Percentiles rank a stretch among this genome's conserved stretches.
Evolutionary conservation across 2,888 invertebrate genomes (phyloP).

Genomic region (Salpingus planirostris): DNA sequence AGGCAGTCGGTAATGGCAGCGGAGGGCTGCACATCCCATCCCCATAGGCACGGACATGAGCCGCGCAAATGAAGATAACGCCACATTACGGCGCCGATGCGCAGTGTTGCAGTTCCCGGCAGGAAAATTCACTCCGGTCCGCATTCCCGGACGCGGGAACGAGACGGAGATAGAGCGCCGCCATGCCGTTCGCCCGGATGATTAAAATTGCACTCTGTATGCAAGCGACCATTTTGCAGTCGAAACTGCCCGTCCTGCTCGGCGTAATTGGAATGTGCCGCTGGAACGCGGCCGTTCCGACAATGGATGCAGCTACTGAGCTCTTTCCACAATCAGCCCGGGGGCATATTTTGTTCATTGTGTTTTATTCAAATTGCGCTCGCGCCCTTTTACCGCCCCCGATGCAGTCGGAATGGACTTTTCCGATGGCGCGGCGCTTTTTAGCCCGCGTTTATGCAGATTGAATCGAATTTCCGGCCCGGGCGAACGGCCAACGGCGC

Average conservation of each 20-base stretch:
- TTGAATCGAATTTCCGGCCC: too few relatives aligned
- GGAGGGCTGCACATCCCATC: slow-evolving; percentile 22
- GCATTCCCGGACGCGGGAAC: slow-evolving; percentile 1
- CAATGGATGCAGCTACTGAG: slow-evolving; percentile 27
- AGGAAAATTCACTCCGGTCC: slow-evolving; percentile 6
- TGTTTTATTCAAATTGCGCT: slow-evolving; percentile 18
- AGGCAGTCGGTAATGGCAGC: slow-evolving; percentile 22
- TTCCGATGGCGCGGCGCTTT: too few relatives aligned
- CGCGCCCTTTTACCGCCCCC: slow-evolving; percentile 4
- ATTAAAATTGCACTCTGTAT: slow-evolving; percentile 31
- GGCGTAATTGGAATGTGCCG: slow-evolving; percentile 35
- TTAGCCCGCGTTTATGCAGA: too few relatives aligned
- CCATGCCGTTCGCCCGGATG: slow-evolving; percentile 13
- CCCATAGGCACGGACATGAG: slow-evolving; percentile 29
- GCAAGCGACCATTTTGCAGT: slow-evolving; percentile 32
- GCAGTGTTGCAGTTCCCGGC: slow-evolving; percentile 24
- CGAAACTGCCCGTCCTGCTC: slow-evolving; percentile 30
- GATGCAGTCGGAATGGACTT: too few relatives aligned
- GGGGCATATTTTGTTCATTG: slow-evolving; percentile 23
- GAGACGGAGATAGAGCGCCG: slow-evolving; percentile 5
- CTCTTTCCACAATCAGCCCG: slow-evolving; percentile 30
- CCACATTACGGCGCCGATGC: slow-evolving; percentile 30
- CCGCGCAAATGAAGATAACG: slow-evolving; percentile 40
- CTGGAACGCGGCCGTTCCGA: slow-evolving; percentile 26
- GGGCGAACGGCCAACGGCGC: too few relatives aligned